A percentile compares a stretch with the other conserved stretches of the same genome.
These are phyloP conservation scores for Drosophila prostipennis DNA, from an alignment of 2,888 invertebrate genomes.

Conservation along the genomic window DNA sequence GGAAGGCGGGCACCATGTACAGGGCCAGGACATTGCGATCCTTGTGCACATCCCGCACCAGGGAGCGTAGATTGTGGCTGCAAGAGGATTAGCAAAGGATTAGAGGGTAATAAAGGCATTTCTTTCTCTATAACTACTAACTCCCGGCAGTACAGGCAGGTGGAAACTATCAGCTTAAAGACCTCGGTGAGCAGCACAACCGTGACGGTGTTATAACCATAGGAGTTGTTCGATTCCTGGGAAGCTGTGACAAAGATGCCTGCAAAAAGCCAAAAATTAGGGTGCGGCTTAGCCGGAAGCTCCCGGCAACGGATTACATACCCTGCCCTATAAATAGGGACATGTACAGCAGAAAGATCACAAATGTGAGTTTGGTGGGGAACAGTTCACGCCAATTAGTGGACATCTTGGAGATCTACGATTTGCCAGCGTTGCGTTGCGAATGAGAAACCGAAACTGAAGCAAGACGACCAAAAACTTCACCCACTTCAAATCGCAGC, in stretches of 20 bases:
- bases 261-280: slow-evolving; percentile 78
- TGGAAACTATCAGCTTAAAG: slow-evolving; percentile 91
- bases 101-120: background rate
- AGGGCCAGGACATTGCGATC: slow-evolving; percentile 89
- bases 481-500: slow-evolving; percentile 1
- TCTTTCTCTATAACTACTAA: slow-evolving; percentile 81
- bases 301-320: slow-evolving; percentile 82
- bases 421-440: slow-evolving; percentile 38
- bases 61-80: slow-evolving; percentile 71
- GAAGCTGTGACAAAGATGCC: slow-evolving; percentile 96
- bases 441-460: slow-evolving; percentile 8
- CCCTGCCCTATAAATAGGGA: slow-evolving; percentile 96
- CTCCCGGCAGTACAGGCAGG: slow-evolving; percentile 89
- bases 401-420: slow-evolving; percentile 60
- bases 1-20: slow-evolving; percentile 95
- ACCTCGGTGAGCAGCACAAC: slow-evolving; percentile 95
- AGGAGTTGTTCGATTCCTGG: slow-evolving; percentile 91
- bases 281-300: slow-evolving; percentile 6
- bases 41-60: slow-evolving; percentile 84
- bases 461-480: background rate
- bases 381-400: slow-evolving; percentile 89
- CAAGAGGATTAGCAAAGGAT: background rate
- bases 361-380: slow-evolving; percentile 91
- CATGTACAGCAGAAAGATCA: slow-evolving; percentile 94
- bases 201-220: slow-evolving; percentile 94